Percentiles rank a stretch among this genome's conserved stretches.
These are phyloP conservation scores for Leptoteleia sp. DNA, from an alignment of 1,140 invertebrate species.

Conservation along the genomic window DNA sequence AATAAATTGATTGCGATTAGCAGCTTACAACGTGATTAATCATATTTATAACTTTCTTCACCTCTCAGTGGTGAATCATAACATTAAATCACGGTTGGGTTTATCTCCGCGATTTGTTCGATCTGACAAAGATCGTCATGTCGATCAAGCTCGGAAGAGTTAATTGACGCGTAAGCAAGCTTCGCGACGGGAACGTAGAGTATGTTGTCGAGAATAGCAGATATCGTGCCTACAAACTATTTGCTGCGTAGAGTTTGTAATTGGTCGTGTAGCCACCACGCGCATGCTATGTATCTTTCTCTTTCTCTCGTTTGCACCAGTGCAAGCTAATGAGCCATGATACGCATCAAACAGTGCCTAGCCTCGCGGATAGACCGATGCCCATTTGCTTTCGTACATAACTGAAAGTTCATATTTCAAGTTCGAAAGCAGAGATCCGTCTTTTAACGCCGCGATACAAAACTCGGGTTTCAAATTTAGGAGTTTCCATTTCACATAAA, in stretches of 20 bases:
- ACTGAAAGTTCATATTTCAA: conserved; percentile 39
- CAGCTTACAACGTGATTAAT: conserved; percentile 15
- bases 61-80: conserved; percentile 21
- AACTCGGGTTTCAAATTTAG: conserved; percentile 8
- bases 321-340: conserved; percentile 77
- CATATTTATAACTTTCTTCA: conserved; percentile 51
- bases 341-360: conserved; percentile 75
- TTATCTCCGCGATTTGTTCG: conserved; percentile 51
- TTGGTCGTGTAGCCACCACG: conserved; percentile 75
- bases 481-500: background rate
- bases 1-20: conserved; percentile 32
- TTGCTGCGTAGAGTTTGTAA: conserved; percentile 78
- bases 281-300: conserved; percentile 69
- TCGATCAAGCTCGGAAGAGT: conserved; percentile 56
- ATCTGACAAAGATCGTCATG: conserved; percentile 54
- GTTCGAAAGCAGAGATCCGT: conserved; percentile 21
- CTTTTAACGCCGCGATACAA: background rate
- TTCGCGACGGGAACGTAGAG: conserved; percentile 57
- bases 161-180: conserved; percentile 62
- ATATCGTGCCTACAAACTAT: conserved; percentile 76
- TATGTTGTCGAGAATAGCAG: conserved; percentile 69
- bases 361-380: conserved; percentile 46
- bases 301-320: conserved; percentile 72
- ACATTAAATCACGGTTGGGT: conserved; percentile 38
- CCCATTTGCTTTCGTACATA: conserved; percentile 40